phyloP scores from a whole-genome alignment of 2,113 vertebrate genomes.

The Cyphomyrus plagiostoma region DNA sequence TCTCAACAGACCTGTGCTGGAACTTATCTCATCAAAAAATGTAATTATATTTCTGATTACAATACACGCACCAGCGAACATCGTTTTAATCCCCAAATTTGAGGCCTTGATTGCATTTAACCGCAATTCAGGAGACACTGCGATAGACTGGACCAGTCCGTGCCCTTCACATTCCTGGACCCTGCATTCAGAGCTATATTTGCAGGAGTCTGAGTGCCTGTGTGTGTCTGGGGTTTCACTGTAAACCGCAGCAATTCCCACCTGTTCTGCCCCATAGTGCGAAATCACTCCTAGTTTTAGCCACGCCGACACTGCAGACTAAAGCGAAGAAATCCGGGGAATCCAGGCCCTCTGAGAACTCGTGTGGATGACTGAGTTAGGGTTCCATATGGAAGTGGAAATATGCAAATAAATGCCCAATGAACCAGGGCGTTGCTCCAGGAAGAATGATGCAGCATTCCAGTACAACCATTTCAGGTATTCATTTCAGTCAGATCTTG shows the following conservation, averaged over 20 bases:
- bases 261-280: constrained; percentile 49
- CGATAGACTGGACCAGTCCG: neutral
- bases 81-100: neutral
- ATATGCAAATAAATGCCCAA: neutral
- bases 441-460: neutral
- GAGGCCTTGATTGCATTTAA: neutral
- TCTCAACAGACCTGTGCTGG: neutral
- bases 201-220: constrained; percentile 18
- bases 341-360: neutral
- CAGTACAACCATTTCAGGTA: neutral
- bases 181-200: constrained; percentile 29
- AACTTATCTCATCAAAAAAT: neutral
- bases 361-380: neutral
- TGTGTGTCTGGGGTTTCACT: neutral
- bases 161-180: constrained; percentile 22
- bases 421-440: neutral
- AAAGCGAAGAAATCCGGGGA: neutral
- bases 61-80: neutral
- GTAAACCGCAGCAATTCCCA: constrained; percentile 35
- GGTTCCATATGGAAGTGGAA: neutral
- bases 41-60: neutral
- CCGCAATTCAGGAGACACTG: neutral
- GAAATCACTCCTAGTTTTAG: constrained; percentile 24
- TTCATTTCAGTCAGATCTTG: neutral
- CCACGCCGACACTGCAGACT: neutral